Percentiles rank a stretch among this genome's conserved stretches.
phyloP scores from a whole-genome alignment of 2,113 vertebrate genomes.

The Indicator indicator region DNA sequence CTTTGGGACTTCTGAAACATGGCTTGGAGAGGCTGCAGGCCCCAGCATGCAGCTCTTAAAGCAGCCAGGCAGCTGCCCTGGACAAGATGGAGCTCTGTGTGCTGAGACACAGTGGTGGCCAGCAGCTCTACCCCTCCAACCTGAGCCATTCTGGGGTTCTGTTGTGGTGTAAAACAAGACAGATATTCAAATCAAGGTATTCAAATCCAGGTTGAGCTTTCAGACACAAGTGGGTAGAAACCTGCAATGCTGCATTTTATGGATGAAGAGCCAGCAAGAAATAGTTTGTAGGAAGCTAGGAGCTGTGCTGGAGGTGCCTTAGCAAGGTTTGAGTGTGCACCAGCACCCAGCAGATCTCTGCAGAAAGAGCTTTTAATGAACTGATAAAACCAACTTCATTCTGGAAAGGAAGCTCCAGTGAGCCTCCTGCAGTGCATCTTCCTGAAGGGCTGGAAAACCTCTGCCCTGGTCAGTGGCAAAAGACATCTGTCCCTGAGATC shows the following conservation, averaged over 20 bases:
- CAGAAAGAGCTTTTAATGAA: neutral
- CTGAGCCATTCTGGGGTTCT: too few relatives aligned
- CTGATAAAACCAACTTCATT: neutral
- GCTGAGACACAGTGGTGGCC: neutral
- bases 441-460: neutral
- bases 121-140: neutral
- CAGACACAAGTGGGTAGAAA: slow-evolving; percentile 39
- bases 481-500: neutral
- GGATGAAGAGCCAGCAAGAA: neutral
- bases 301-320: neutral
- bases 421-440: neutral
- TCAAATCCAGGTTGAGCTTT: slow-evolving; percentile 23
- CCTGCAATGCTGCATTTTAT: slow-evolving; percentile 37
- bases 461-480: neutral
- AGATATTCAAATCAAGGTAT: neutral
- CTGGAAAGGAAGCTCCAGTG: neutral
- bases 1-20: neutral
- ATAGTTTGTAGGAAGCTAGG: neutral
- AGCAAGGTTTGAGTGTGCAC: neutral
- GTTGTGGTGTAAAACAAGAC: neutral
- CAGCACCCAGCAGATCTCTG: neutral
- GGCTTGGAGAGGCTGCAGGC: neutral
- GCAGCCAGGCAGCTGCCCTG: neutral
- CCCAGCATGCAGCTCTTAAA: neutral
- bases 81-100: neutral